These are phyloP conservation scores for Remorina albescens DNA, from an alignment of 2,797 vertebrate genomes.

Conservation along the genomic window DNA sequence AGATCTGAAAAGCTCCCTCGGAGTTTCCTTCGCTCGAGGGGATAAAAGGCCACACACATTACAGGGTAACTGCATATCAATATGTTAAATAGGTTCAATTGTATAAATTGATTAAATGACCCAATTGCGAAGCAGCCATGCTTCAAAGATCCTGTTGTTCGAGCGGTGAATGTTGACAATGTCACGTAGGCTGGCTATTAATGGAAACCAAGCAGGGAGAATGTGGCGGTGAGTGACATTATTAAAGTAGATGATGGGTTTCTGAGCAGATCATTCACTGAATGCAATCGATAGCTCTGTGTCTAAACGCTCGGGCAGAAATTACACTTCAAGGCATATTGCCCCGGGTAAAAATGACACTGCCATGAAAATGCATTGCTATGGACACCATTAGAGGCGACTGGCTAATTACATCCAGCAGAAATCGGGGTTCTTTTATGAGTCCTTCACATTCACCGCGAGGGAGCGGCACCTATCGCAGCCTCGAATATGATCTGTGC, in stretches of 20 bases:
- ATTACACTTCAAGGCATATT: conserved; percentile 64
- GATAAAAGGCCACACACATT: conserved; percentile 77
- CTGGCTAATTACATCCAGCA: conserved; percentile 69
- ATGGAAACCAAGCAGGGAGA: conserved; percentile 72
- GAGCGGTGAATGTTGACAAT: conserved; percentile 70
- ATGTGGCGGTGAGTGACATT: conserved; percentile 73
- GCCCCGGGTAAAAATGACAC: conserved; percentile 51
- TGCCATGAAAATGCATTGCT: conserved; percentile 68
- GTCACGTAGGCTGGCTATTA: conserved; percentile 71
- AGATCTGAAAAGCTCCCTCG: conserved; percentile 75
- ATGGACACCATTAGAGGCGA: conserved; percentile 72
- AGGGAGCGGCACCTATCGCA: conserved; percentile 23
- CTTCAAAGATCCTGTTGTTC: conserved; percentile 71
- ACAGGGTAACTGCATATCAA: conserved; percentile 81
- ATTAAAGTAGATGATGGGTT: conserved; percentile 79
- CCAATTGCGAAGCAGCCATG: conserved; percentile 59
- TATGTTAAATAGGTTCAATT: conserved; percentile 83
- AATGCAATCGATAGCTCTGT: conserved; percentile 75
- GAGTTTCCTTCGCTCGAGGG: conserved; percentile 71
- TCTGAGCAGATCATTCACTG: conserved; percentile 74
- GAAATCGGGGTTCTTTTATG: conserved; percentile 50
- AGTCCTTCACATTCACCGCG: conserved; percentile 25
- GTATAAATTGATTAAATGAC: conserved; percentile 81
- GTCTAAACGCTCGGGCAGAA: conserved; percentile 64
- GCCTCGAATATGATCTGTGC: conserved; percentile 45